Base-by-base conservation (phyloP, 2,113 vertebrate genomes). In the Taurulus bubalis region DNA sequence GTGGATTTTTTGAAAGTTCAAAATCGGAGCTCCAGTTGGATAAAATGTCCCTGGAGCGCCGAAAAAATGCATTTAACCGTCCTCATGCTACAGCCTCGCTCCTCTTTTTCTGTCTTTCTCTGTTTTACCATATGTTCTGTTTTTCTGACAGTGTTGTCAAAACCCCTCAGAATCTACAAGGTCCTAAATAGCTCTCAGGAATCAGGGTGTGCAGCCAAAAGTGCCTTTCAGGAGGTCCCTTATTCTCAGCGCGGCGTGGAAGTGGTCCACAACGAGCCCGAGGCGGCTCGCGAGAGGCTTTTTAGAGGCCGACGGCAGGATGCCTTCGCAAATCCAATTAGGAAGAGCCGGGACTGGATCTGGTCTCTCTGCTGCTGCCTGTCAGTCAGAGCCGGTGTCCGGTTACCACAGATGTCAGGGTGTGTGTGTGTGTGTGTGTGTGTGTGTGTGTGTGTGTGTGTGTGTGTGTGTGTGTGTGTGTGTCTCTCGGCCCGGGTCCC, bases 311-410 rank as follows among this genome's bases (percentile, higher is more conserved):
- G 87, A 80, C 62, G 85, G 90, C 89, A 80, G 86, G 90, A 90
- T 84, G 87, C 78, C 89, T n/a, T 89, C 86, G 36, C 84, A 92
- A 94, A 94, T 91, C 89, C 80, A 90, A 93, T 93, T 92, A 93
- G 87, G 87, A 92, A 89, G 81, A 85, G 77, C 79, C 26, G 77
- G 77, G 74, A 28, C 79, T 70, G 71, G 76, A 76, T 49, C 67
- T 78, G 82, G 77, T 72, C 71, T 68, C 67, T 82, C 68, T 79
- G 38, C 80, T 86, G 80, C 78, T 79, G 91, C 77, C 87, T 95
- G 95, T 95, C 89, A 90, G 83, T 92, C 90, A 88, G 49, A 75
- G 84, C 75, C 73, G 88, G 89, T 77, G 84, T 92, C 87, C 59
- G 49, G 85, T 94, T 91, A 87, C 91, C 68, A 74, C 26, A 65